phyloP scores from a whole-genome alignment of 2,113 vertebrate genomes.

The cat (Felis catus) region F.catus_Fca126_mat1.0 CM031421.1:107239001-107239500 shows the following conservation, averaged over 20 bases:
- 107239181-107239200: neutral
- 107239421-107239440: neutral
- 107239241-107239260: neutral
- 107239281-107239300: neutral
- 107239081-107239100: too few relatives aligned
- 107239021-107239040: neutral
- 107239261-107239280: neutral
- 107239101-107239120: neutral
- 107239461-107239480: fast-evolving
- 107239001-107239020: fast-evolving
- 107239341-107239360: neutral
- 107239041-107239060: neutral
- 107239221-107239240: neutral
- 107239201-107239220: too few relatives aligned
- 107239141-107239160: neutral
- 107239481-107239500: neutral
- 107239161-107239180: neutral
- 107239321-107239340: neutral
- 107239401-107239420: neutral
- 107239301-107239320: neutral
- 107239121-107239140: neutral
- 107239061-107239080: neutral
- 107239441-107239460: neutral
- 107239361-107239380: neutral
- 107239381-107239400: neutral